Conservation (phyloP, 2,113 vertebrate species). For the Rhadina sibilatrix region DNA sequence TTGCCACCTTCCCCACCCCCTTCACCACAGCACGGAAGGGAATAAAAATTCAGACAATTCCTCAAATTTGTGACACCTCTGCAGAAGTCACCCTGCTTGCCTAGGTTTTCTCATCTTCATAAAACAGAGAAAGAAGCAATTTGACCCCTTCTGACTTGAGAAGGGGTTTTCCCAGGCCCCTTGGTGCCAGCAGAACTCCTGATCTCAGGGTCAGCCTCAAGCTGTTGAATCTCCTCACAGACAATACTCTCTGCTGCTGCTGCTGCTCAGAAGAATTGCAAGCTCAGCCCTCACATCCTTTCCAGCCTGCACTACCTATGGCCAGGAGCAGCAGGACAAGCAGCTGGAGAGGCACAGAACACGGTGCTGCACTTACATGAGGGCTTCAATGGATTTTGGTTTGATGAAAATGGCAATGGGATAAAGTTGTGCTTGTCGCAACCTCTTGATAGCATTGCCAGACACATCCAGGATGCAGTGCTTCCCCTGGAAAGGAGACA, state of each 20-base stretch:
- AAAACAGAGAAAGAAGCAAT: not conserved
- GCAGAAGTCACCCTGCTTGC: not conserved
- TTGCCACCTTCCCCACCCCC: accelerated
- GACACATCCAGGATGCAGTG: conserved; percentile 99
- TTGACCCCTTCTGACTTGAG: not conserved
- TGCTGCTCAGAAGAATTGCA: not conserved
- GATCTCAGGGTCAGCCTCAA: not conserved
- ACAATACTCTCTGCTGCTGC: not conserved
- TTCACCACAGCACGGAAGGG: not conserved
- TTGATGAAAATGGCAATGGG: conserved; percentile 99
- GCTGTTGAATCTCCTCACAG: not conserved
- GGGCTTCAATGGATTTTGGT: conserved; percentile 97
- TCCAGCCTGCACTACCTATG: not conserved
- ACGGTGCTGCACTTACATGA: conserved; percentile 83
- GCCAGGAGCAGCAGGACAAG: not conserved
- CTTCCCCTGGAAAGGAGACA: conserved; percentile 82
- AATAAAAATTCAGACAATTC: not conserved
- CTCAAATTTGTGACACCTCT: not conserved
- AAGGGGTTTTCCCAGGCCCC: not conserved
- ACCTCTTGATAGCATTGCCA: conserved; percentile 97
- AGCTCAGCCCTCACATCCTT: not conserved
- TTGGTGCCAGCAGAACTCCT: not conserved
- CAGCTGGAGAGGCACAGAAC: not conserved
- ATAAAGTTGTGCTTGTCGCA: conserved; percentile 99
- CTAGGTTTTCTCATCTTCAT: not conserved